These are phyloP conservation scores for Hystrix brachyura DNA, from an alignment of 2,113 vertebrate species.

Conservation along the genomic window DNA sequence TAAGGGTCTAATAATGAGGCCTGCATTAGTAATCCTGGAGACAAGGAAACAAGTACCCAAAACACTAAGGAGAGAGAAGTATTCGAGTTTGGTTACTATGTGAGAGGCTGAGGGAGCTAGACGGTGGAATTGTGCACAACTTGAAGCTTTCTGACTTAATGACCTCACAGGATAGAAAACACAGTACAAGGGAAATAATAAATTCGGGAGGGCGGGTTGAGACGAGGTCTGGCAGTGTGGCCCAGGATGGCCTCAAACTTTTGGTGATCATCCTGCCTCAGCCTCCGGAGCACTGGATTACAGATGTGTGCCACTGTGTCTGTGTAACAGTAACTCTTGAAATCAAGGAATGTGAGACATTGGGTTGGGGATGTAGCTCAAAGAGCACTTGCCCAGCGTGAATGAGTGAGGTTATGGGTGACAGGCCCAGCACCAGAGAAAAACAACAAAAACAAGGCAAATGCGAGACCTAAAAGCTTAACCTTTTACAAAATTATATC, in stretches of 20 bases:
- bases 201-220: background rate
- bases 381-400: background rate
- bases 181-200: background rate
- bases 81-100: background rate
- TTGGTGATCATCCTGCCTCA: background rate
- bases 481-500: background rate
- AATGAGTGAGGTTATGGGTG: background rate
- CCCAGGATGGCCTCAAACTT: background rate
- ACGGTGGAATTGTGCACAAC: background rate
- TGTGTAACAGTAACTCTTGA: background rate
- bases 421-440: background rate
- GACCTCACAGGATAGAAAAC: background rate
- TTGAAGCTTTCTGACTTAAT: background rate
- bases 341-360: background rate
- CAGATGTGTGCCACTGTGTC: background rate
- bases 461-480: background rate
- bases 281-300: background rate
- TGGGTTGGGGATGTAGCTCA: background rate
- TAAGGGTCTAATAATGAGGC: background rate
- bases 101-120: background rate
- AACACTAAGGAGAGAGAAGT: background rate
- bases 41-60: background rate
- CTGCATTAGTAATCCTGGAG: background rate
- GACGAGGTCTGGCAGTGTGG: background rate
- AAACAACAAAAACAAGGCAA: background rate